Conservation (phyloP, 1,140 invertebrate genomes). For the Reticulitermes speratus region DNA sequence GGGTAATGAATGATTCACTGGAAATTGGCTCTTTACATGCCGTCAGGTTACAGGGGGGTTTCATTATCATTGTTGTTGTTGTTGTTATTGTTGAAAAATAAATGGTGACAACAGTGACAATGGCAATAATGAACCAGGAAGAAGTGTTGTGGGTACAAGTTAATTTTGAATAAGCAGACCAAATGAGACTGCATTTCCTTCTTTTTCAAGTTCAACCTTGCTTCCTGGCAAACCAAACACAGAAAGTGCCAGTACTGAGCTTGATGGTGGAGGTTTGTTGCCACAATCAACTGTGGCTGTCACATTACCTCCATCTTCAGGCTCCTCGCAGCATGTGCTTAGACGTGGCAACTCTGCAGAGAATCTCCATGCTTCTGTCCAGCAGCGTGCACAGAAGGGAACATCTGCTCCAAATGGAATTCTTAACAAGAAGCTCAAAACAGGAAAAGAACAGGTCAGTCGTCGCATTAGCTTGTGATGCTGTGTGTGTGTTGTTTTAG, state of each 20-base stretch:
- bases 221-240: background rate
- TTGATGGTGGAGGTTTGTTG: background rate
- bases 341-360: background rate
- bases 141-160: no score
- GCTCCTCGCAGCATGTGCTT: background rate
- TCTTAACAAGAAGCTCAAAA: slow-evolving; percentile 53
- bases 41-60: no score
- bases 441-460: slow-evolving; percentile 47
- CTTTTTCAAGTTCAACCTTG: background rate
- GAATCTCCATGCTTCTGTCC: background rate
- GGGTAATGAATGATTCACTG: no score
- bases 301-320: background rate
- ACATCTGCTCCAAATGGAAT: background rate
- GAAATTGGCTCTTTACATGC: no score
- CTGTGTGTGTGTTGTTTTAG: background rate
- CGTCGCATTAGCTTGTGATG: background rate
- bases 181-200: background rate
- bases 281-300: background rate
- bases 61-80: no score
- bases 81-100: no score
- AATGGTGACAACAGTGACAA: no score
- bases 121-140: no score
- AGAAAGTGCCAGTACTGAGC: background rate
- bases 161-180: no score
- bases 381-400: background rate